These are phyloP conservation scores for Epistrophe eligans DNA, from an alignment of 2,888 invertebrate genomes.

Conservation along the genomic window DNA sequence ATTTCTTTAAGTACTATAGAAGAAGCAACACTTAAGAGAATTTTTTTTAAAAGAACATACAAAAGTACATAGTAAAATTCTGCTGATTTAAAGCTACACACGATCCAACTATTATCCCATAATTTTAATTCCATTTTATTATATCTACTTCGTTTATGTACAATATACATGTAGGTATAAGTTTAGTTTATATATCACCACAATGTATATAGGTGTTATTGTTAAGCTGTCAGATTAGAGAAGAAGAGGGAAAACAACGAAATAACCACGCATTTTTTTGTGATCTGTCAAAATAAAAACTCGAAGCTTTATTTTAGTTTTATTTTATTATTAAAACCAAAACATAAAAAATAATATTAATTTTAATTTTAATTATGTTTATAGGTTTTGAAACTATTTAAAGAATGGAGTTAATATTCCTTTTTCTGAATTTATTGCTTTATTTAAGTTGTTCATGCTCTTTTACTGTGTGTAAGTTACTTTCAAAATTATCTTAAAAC, in stretches of 20 bases:
- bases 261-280: background rate
- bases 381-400: background rate
- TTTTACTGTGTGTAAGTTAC: slow-evolving; percentile 32
- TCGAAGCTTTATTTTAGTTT: background rate
- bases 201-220: no score
- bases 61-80: no score
- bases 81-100: no score
- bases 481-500: background rate
- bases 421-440: slow-evolving; percentile 15
- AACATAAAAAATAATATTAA: background rate
- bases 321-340: background rate
- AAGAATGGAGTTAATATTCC: slow-evolving; percentile 26
- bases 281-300: background rate
- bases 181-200: no score
- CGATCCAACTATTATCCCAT: no score
- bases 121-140: no score
- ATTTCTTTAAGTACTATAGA: no score
- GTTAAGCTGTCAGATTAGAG: no score
- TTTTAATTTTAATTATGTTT: background rate
- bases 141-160: no score
- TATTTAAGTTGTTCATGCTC: background rate
- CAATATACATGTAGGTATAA: no score
- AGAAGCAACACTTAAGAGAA: no score
- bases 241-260: background rate
- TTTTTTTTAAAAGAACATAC: no score